Evolutionary conservation across 2,113 vertebrate genomes (phyloP).

Genomic region (Takifugu flavidus): DNA sequence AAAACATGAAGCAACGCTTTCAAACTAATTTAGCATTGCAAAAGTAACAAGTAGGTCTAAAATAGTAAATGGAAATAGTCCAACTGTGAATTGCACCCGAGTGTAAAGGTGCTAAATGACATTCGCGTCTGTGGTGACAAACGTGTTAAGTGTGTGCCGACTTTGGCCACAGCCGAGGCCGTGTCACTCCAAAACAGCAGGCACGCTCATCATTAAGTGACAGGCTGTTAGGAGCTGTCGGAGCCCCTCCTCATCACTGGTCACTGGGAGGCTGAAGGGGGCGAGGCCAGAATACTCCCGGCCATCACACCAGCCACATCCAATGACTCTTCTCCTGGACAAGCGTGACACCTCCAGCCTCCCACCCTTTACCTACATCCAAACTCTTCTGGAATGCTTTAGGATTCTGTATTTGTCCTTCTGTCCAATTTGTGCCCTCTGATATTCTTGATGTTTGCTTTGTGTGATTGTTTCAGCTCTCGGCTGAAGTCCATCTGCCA

Average conservation of each 20-base stretch:
- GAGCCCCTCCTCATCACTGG: constrained; percentile 30
- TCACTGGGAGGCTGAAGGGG: constrained; percentile 53
- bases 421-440: too few species aligned
- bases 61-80: too few species aligned
- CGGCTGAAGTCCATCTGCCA: constrained; percentile 78
- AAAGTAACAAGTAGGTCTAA: too few species aligned
- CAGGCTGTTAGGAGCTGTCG: constrained; percentile 57
- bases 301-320: constrained; percentile 45
- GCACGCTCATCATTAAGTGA: constrained; percentile 44
- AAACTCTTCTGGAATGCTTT: too few species aligned
- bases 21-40: too few species aligned
- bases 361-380: not conserved
- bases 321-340: constrained; percentile 45
- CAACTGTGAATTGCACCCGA: too few species aligned
- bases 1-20: too few species aligned
- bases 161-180: constrained; percentile 22
- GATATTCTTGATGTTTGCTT: not conserved
- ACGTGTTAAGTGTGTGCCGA: constrained; percentile 13
- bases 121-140: not conserved
- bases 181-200: constrained; percentile 29
- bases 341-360: constrained; percentile 26
- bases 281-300: constrained; percentile 43
- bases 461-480: constrained; percentile 74
- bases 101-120: too few species aligned
- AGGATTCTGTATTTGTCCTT: too few species aligned